Base-by-base conservation (phyloP, 1,140 invertebrate genomes). In the Pararge aegeria region DNA sequence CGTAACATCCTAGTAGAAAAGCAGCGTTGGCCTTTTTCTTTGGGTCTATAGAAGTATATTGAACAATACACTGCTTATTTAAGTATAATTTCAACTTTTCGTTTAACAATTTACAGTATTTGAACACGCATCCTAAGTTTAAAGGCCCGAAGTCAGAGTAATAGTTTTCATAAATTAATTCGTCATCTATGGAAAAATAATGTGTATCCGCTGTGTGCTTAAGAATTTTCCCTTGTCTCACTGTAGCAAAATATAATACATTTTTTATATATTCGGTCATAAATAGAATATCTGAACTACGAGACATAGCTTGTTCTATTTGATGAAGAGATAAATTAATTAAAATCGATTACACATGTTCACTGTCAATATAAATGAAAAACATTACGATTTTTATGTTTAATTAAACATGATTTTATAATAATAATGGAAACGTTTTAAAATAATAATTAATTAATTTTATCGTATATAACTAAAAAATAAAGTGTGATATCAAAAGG, bases 141-240 rank as follows among this genome's bases (percentile, higher is more conserved):
- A 99, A 83, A 0, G 98, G 98, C 0, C 98, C 98, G 92, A 99
- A 99, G 87, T 99, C 98, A 40, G 94, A 93, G 90, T 98, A 99
- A 90, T 99, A 99, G 89, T 97, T 98, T 91, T 98, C 97, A 90
- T 99, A 99, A 1, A 97, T 91, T 38, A 98, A 91, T 79, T 98
- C 95, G 75, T 97, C 93, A 86, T 99, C 98, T 55, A 98, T 94
- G 75, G 92, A 94, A 78, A 99, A 98, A 87, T 97, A 99, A 91
- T 98, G 95, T 15, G 94, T 95, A 69, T 96, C 94, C 12, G 90
- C 69, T 46, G 95, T 96, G 52, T 94, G 96, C 84, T 94, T 95
- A 58, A 96, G 94, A 38, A 62, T 30, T 75, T 80, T 82, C 38
- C 83, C 87, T 62, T 72, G 72, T 67, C 77, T 73, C 34, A 83